These are phyloP conservation scores for Torymus texanus DNA, from an alignment of 2,888 invertebrate species.

Conservation along the genomic window DNA sequence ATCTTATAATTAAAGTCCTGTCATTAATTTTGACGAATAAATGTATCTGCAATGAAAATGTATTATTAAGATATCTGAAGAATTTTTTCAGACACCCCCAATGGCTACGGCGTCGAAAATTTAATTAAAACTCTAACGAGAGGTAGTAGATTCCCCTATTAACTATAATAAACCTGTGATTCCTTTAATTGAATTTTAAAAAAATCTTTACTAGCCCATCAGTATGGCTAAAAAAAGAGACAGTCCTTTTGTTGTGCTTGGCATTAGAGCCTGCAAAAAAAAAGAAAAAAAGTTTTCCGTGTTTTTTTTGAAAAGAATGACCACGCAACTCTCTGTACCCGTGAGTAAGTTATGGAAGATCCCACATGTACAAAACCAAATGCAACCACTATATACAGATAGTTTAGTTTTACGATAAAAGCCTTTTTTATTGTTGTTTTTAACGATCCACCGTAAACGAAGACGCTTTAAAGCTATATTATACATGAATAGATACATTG, in stretches of 20 bases:
- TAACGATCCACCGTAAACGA: conserved; percentile 28
- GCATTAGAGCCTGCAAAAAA: neutral
- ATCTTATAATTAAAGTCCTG: conserved; percentile 1
- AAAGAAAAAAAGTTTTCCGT: conserved; percentile 9
- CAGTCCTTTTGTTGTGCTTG: neutral
- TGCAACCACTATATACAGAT: neutral
- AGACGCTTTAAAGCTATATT: conserved; percentile 10
- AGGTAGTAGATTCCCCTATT: conserved; percentile 52
- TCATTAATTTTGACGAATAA: conserved; percentile 25
- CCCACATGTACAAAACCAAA: conserved; percentile 1
- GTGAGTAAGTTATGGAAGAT: conserved; percentile 14
- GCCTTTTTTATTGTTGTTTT: conserved; percentile 5
- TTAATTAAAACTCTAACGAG: conserved; percentile 48
- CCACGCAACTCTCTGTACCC: neutral
- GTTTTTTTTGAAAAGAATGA: conserved; percentile 14
- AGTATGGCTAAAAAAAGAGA: conserved; percentile 34
- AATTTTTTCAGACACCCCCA: conserved; percentile 51
- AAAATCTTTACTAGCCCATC: conserved; percentile 36
- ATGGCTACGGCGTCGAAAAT: conserved; percentile 49
- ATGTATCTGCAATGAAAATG: conserved; percentile 24
- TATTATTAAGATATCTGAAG: conserved; percentile 46
- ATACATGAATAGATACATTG: neutral
- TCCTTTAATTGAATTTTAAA: conserved; percentile 23
- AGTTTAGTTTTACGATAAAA: conserved; percentile 17
- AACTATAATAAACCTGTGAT: conserved; percentile 20